Conservation (phyloP, 2,888 invertebrate genomes). For the Malthinus seriepunctatus region DNA sequence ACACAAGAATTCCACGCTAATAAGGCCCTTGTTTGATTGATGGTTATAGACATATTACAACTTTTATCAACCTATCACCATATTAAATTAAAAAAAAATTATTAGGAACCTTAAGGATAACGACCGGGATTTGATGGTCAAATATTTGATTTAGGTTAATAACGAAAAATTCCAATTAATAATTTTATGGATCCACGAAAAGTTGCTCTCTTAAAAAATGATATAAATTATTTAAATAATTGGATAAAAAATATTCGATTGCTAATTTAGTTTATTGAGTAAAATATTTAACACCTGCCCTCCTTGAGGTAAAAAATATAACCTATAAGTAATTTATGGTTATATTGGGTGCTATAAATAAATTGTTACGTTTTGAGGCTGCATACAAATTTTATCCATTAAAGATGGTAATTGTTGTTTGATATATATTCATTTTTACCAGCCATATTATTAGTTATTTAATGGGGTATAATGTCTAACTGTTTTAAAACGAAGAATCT, state of each 20-base stretch:
- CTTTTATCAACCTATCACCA: slow-evolving; percentile 31
- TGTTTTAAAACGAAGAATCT: too few relatives aligned
- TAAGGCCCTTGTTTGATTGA: slow-evolving; percentile 45
- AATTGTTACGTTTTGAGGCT: too few relatives aligned
- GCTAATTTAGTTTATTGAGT: slow-evolving; percentile 18
- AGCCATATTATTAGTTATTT: too few relatives aligned
- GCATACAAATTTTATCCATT: too few relatives aligned
- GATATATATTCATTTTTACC: too few relatives aligned
- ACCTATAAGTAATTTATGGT: too few relatives aligned
- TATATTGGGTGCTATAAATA: too few relatives aligned
- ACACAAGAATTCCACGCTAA: slow-evolving; percentile 48
- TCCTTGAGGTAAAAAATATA: neutral
- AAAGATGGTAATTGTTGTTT: too few relatives aligned
- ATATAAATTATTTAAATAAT: too few relatives aligned
- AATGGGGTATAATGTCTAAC: too few relatives aligned
- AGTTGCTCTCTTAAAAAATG: too few relatives aligned
- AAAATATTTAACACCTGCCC: slow-evolving; percentile 27
- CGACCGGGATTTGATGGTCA: slow-evolving; percentile 21
- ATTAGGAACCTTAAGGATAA: slow-evolving; percentile 26
- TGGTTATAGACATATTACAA: slow-evolving; percentile 26
- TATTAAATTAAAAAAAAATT: slow-evolving; percentile 19
- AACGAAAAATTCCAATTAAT: slow-evolving; percentile 23
- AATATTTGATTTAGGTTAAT: slow-evolving; percentile 34
- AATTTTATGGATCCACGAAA: slow-evolving; percentile 16
- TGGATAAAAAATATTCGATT: slow-evolving; percentile 8